Evolutionary conservation across 2,797 vertebrate genomes (phyloP), one percentile per base, ranked within the genome.

Genomic region (Sylvilagus floridanus): DNA sequence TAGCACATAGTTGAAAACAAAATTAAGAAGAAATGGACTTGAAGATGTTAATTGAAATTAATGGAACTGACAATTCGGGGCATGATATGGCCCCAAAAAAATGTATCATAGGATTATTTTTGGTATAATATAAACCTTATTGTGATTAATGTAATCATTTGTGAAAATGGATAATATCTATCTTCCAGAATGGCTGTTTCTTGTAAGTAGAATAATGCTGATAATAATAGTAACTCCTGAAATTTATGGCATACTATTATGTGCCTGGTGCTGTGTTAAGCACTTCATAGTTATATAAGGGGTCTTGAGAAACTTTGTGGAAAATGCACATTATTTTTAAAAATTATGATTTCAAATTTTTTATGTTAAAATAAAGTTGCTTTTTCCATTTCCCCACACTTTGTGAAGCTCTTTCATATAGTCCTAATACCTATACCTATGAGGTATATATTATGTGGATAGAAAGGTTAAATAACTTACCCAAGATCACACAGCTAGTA

Each of bases 141-240:
- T 60, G 50, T 69, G 84, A 37, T 86, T 86, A 42, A 17, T 86
- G 52, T 71, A 65, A 42, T 93, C 54, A 47, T 76, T 83, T 85
- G 35, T 50, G 54, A 85, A 88, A 84, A 88, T 60, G n/a, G 32
- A 6, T 81, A 54, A 24, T 68, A 52, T 68, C 57, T 93, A 3
- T 91, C 69, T 88, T 68, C 73, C 69, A 92, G 52, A 17, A 52
- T 42, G 88, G 22, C 90, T 91, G 0, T 86, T 76, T 92, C 65
- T 84, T 71, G 24, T 87, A 69, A 93, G 19, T 57, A 71, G 87
- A 81, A 26, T 68, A n/a, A 50, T 88, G 21, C 65, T 52, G 22
- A 90, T 52, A 63, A 37, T 9, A 54, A 68, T 14, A 68, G 32
- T 42, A 28, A 50, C 7, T 21, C 11, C 54, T 73, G 7, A 37